phyloP scores from a whole-genome alignment of 1,140 invertebrate genomes.

The Drosophila virilis region DNA sequence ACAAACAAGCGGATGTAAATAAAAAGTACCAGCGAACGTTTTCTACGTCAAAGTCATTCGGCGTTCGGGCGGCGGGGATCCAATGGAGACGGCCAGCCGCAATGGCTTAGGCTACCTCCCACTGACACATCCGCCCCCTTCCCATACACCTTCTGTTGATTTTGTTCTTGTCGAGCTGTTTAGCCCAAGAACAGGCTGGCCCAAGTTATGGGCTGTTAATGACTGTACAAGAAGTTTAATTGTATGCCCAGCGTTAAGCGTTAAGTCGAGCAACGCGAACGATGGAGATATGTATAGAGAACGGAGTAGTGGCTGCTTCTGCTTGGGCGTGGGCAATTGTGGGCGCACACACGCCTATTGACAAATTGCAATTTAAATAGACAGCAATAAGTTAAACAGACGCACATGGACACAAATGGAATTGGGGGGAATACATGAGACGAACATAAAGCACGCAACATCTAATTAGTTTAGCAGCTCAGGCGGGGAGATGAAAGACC shows the following conservation, averaged over 20 bases:
- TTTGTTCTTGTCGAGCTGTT: slow-evolving; percentile 26
- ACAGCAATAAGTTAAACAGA: slow-evolving; percentile 81
- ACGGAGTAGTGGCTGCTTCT: not conserved
- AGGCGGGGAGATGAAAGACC: slow-evolving; percentile 21
- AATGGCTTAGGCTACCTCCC: slow-evolving; percentile 37
- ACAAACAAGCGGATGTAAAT: slow-evolving; percentile 84
- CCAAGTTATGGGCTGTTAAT: slow-evolving; percentile 79
- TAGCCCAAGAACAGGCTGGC: slow-evolving; percentile 55
- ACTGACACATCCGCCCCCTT: not conserved
- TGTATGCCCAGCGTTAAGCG: slow-evolving; percentile 54
- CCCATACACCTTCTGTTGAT: slow-evolving; percentile 4
- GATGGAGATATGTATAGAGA: slow-evolving; percentile 13
- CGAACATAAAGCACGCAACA: slow-evolving; percentile 69
- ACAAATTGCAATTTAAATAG: slow-evolving; percentile 83
- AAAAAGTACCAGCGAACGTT: slow-evolving; percentile 68
- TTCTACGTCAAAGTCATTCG: slow-evolving; percentile 50
- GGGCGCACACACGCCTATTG: slow-evolving; percentile 63
- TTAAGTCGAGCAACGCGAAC: slow-evolving; percentile 20
- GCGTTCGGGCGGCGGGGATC: not conserved
- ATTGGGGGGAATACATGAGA: slow-evolving; percentile 18
- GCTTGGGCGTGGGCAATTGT: slow-evolving; percentile 27
- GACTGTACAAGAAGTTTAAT: slow-evolving; percentile 81
- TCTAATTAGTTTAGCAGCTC: slow-evolving; percentile 72
- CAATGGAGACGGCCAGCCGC: slow-evolving; percentile 36
- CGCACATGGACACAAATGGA: slow-evolving; percentile 37